A percentile compares a stretch with the other conserved stretches of the same genome.
Conservation (phyloP, 2,888 invertebrate species). For the Pterostichus madidus region DNA sequence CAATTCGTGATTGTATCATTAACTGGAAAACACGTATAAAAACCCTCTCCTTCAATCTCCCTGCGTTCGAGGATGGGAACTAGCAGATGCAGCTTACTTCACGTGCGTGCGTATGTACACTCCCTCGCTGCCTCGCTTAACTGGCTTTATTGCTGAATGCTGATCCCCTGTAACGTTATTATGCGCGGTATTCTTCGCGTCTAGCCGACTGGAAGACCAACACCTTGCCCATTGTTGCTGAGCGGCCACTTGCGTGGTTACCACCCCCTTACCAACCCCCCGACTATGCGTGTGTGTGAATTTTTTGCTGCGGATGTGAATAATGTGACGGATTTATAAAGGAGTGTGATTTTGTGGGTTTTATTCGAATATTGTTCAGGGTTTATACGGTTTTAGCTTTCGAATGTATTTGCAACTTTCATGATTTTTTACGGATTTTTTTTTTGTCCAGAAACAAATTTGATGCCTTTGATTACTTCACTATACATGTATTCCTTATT, state of each 20-base stretch:
- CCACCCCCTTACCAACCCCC: constrained; percentile 6
- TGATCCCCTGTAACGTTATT: constrained; percentile 75
- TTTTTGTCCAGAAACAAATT: not conserved
- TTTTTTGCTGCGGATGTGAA: constrained; percentile 44
- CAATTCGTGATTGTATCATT: constrained; percentile 57
- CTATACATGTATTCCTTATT: too few relatives aligned
- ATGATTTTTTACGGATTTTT: constrained; percentile 6
- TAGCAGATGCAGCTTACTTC: constrained; percentile 26
- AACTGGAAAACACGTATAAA: constrained; percentile 35
- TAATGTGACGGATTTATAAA: constrained; percentile 39
- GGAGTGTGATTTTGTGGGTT: constrained; percentile 57
- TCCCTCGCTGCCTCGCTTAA: constrained; percentile 72
- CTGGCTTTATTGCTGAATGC: constrained; percentile 75
- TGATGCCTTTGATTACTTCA: constrained; percentile 1
- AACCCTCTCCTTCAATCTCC: constrained; percentile 9
- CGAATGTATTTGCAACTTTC: constrained; percentile 43
- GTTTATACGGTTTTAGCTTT: constrained; percentile 42
- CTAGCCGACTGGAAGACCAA: constrained; percentile 77
- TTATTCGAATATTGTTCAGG: constrained; percentile 53
- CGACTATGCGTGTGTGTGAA: not conserved
- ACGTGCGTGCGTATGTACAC: constrained; percentile 57
- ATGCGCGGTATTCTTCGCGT: constrained; percentile 76
- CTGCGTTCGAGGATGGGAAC: constrained; percentile 22
- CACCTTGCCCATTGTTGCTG: constrained; percentile 72
- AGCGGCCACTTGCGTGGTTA: constrained; percentile 47